Conservation (phyloP, 2,888 invertebrate species). For the Tribolium freemani region DNA sequence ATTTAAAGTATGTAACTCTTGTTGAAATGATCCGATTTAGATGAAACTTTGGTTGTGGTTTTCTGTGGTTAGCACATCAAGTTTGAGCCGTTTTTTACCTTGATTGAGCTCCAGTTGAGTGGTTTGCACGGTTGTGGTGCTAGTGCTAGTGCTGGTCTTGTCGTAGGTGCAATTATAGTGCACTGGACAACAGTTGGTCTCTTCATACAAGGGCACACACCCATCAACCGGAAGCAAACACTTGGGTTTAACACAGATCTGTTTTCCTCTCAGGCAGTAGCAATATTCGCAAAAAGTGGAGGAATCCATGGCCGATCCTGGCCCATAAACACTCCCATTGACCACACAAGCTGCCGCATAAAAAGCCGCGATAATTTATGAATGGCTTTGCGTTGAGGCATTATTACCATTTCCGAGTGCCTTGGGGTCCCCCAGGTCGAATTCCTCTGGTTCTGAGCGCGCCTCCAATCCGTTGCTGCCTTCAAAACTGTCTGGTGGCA, state of each 20-base stretch:
- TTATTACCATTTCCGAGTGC: background rate
- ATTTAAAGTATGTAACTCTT: too few relatives aligned
- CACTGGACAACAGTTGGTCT: conserved; percentile 84
- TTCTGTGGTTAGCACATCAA: too few relatives aligned
- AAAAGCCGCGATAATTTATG: background rate
- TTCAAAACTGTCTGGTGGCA: conserved; percentile 28
- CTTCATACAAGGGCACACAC: conserved; percentile 75
- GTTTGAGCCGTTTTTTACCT: too few relatives aligned
- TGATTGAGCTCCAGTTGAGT: background rate
- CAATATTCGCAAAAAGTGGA: conserved; percentile 88
- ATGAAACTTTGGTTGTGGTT: too few relatives aligned
- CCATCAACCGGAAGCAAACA: conserved; percentile 83
- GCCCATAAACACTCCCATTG: conserved; percentile 81
- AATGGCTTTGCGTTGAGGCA: background rate
- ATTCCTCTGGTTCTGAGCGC: conserved; percentile 58
- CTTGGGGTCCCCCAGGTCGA: conserved; percentile 41
- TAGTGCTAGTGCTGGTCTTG: conserved; percentile 54
- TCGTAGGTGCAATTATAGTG: conserved; percentile 78
- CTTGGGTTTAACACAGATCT: conserved; percentile 84
- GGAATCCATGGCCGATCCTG: conserved; percentile 87
- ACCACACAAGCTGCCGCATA: conserved; percentile 74
- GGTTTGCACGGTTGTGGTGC: conserved; percentile 42
- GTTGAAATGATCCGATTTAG: too few relatives aligned
- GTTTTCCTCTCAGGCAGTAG: conserved; percentile 80
- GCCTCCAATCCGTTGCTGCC: conserved; percentile 61